Conservation (phyloP, 2,797 vertebrate genomes). For the Tarsius wallacei region DNA sequence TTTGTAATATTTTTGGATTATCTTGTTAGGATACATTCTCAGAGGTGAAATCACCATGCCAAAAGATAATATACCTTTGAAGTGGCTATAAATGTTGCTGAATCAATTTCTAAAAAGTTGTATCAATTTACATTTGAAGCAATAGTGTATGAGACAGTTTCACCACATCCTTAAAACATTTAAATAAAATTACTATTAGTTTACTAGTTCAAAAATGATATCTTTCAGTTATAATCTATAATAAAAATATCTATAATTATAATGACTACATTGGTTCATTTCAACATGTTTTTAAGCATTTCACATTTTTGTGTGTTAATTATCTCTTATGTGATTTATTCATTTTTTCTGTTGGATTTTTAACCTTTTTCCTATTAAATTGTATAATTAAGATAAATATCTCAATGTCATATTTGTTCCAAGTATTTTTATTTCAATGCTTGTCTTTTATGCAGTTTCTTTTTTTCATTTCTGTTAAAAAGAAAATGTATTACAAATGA, state of each 20-base stretch:
- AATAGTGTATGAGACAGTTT: not conserved
- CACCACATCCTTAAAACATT: not conserved
- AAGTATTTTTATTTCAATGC: constrained; percentile 4
- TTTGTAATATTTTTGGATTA: constrained; percentile 36
- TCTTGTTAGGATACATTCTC: constrained; percentile 43
- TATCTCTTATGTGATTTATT: constrained; percentile 21
- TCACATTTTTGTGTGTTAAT: not conserved
- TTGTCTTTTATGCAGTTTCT: not conserved
- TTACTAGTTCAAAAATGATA: not conserved
- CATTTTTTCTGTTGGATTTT: constrained; percentile 40
- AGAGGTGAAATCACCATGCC: not conserved
- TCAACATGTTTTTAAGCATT: constrained; percentile 45
- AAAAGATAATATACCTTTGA: not conserved
- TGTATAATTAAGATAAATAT: constrained; percentile 39
- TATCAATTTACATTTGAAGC: not conserved
- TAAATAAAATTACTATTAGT: constrained; percentile 1
- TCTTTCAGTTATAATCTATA: constrained; percentile 17
- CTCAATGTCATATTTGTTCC: not conserved
- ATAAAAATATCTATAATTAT: constrained; percentile 16
- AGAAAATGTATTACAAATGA: constrained; percentile 38
- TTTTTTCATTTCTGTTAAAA: constrained; percentile 63
- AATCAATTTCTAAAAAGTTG: not conserved
- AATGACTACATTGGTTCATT: not conserved
- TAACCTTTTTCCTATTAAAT: constrained; percentile 11
- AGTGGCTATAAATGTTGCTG: not conserved